Percentiles rank a stretch among this genome's conserved stretches.
Evolutionary conservation across 2,797 vertebrate species (phyloP).

Genomic region (Poeciliopsis turneri): DNA sequence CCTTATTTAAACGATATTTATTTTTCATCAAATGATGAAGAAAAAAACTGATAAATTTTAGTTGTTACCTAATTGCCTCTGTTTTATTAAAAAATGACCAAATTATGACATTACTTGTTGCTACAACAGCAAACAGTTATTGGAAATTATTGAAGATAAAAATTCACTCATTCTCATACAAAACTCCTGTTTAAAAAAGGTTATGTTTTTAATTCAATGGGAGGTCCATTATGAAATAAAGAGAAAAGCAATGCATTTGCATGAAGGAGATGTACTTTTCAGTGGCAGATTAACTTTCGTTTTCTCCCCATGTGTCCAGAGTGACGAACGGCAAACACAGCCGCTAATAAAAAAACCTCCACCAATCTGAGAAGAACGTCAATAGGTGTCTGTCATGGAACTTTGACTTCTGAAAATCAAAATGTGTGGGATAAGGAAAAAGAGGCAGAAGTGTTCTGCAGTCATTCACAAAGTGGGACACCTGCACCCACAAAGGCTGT

Average conservation of each 20-base stretch:
- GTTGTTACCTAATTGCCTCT: not conserved
- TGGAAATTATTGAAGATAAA: not conserved
- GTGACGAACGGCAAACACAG: not conserved
- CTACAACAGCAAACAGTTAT: not conserved
- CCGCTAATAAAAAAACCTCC: not conserved
- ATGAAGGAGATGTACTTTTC: not conserved
- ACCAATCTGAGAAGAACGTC: not conserved
- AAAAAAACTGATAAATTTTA: not conserved
- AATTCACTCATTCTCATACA: not conserved
- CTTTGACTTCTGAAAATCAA: not conserved
- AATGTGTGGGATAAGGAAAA: not conserved
- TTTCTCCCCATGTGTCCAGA: not conserved
- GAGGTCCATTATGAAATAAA: not conserved
- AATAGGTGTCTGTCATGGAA: not conserved
- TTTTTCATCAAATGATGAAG: not conserved
- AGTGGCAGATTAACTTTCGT: not conserved
- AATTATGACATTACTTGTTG: not conserved
- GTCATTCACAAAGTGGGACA: not conserved
- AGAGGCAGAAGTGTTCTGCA: not conserved
- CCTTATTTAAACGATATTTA: not conserved
- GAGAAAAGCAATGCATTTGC: not conserved
- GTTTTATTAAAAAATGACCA: not conserved
- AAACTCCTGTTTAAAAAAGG: not conserved
- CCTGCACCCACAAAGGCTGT: not conserved
- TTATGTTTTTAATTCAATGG: not conserved